These are phyloP conservation scores for Spea bombifrons DNA, from an alignment of 2,113 vertebrate species.

Conservation along the genomic window DNA sequence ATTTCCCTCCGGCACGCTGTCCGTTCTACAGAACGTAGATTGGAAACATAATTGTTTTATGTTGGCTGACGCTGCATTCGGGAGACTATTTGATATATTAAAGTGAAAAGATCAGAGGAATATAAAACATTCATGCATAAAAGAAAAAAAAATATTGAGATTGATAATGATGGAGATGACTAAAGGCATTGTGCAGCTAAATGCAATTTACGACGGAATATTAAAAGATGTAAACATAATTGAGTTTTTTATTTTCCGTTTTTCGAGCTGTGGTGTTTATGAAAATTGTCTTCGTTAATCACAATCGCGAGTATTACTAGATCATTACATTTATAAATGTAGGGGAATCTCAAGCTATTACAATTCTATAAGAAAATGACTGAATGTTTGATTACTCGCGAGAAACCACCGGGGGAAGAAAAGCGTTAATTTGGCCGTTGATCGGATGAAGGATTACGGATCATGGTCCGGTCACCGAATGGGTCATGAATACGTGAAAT, in stretches of 20 bases:
- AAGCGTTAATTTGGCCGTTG: background rate
- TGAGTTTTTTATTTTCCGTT: conserved; percentile 42
- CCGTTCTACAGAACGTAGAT: conserved; percentile 36
- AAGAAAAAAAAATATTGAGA: conserved; percentile 57
- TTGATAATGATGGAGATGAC: conserved; percentile 60
- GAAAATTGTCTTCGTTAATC: conserved; percentile 45
- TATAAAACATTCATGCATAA: conserved; percentile 43
- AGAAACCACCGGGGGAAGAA: background rate
- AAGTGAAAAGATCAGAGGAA: conserved; percentile 55
- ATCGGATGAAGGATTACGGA: no score
- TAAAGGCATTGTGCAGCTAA: conserved; percentile 52
- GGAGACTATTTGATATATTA: conserved; percentile 56
- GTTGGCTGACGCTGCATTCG: conserved; percentile 56
- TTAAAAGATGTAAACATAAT: conserved; percentile 53
- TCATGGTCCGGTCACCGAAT: no score
- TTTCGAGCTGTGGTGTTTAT: conserved; percentile 44
- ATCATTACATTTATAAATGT: conserved; percentile 38
- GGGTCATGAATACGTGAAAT: no score
- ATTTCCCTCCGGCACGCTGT: conserved; percentile 49
- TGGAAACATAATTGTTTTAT: conserved; percentile 51
- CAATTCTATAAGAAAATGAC: conserved; percentile 10
- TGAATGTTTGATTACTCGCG: no score
- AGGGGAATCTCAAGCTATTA: conserved; percentile 11
- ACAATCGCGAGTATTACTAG: conserved; percentile 23
- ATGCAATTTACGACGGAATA: conserved; percentile 56